Conservation (phyloP, 2,888 invertebrate species). For the Epinotia nisella region DNA sequence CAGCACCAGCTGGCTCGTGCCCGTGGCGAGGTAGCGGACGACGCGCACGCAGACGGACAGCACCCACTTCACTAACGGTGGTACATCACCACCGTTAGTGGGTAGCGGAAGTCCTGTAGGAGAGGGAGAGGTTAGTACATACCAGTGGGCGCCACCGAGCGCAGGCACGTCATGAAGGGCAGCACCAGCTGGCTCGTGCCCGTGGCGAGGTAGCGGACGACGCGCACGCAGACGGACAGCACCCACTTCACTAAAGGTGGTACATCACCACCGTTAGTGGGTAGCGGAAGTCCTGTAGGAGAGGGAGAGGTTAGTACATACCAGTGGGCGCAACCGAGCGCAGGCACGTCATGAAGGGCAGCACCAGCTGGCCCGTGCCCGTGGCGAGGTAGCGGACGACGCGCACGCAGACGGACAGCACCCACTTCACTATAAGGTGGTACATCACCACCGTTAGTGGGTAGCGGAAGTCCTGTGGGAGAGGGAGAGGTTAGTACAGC, state of each 20-base stretch:
- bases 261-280: not conserved
- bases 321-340: no score
- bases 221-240: conserved; percentile 87
- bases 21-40: conserved; percentile 69
- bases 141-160: conserved; percentile 91
- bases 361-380: conserved; percentile 87
- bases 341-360: conserved; percentile 92
- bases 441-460: conserved; percentile 96
- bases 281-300: no score
- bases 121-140: conserved; percentile 43
- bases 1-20: conserved; percentile 87
- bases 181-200: conserved; percentile 83
- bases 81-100: conserved; percentile 94
- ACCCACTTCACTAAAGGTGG: conserved; percentile 88
- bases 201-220: conserved; percentile 73
- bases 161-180: conserved; percentile 90
- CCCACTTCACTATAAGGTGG: conserved; percentile 95
- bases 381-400: conserved; percentile 69
- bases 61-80: conserved; percentile 96
- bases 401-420: conserved; percentile 90
- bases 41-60: conserved; percentile 90
- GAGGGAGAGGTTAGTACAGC: conserved; percentile 42
- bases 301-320: no score
- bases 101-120: conserved; percentile 93
- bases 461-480: conserved; percentile 91